These are phyloP conservation scores for Latrodectus elegans DNA, from an alignment of 2,888 invertebrate species.

Conservation along the genomic window DNA sequence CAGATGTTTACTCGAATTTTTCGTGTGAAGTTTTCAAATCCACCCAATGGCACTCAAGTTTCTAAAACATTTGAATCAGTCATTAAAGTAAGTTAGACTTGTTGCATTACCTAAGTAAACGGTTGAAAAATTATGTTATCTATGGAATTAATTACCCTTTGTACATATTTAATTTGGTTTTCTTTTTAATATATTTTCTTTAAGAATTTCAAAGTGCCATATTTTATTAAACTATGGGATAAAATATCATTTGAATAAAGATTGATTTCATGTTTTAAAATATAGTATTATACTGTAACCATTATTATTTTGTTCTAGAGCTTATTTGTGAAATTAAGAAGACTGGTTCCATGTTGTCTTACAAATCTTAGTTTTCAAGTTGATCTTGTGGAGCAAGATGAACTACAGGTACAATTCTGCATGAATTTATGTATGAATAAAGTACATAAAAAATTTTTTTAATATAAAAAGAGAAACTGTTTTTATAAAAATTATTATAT, in stretches of 20 bases:
- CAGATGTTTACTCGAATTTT: slow-evolving; percentile 91
- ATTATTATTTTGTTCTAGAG: slow-evolving; percentile 79
- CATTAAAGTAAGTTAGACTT: slow-evolving; percentile 74
- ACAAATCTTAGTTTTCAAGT: slow-evolving; percentile 87
- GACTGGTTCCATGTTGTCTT: slow-evolving; percentile 90
- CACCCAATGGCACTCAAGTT: slow-evolving; percentile 73
- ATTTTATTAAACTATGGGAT: too few relatives aligned
- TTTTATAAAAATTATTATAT: too few relatives aligned
- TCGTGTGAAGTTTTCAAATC: slow-evolving; percentile 75
- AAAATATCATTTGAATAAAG: not conserved
- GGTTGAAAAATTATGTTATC: too few relatives aligned
- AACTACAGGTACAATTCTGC: slow-evolving; percentile 77
- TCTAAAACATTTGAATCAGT: slow-evolving; percentile 76
- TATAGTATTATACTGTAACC: not conserved
- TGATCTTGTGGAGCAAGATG: slow-evolving; percentile 89
- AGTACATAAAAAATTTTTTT: too few relatives aligned
- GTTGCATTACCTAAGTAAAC: too few relatives aligned
- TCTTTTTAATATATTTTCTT: too few relatives aligned
- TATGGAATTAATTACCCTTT: too few relatives aligned
- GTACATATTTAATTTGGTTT: too few relatives aligned
- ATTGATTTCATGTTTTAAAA: not conserved
- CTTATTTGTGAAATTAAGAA: slow-evolving; percentile 90
- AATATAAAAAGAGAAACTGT: too few relatives aligned
- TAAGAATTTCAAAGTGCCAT: too few relatives aligned
- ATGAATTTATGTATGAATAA: too few relatives aligned